Conservation (phyloP, 2,797 vertebrate species). For the Aulostomus chinensis region DNA sequence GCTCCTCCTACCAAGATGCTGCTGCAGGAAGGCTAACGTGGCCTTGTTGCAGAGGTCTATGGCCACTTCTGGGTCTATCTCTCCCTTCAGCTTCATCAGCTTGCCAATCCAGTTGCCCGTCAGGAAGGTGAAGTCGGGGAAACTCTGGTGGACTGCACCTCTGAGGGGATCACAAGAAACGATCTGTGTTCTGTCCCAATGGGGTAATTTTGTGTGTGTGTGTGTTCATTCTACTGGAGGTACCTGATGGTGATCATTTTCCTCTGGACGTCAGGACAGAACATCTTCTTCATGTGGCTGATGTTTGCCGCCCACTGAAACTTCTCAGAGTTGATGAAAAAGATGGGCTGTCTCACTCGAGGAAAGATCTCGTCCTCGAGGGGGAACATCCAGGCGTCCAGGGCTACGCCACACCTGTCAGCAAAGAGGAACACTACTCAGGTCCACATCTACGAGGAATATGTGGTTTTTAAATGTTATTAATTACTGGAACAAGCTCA, state of each 20-base stretch:
- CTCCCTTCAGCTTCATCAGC: constrained; percentile 87
- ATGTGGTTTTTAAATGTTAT: too few relatives aligned
- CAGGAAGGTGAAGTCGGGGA: constrained; percentile 94
- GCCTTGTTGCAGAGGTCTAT: constrained; percentile 90
- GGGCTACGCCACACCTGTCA: constrained; percentile 88
- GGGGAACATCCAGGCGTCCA: constrained; percentile 94
- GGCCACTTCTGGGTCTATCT: constrained; percentile 88
- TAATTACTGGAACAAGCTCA: too few relatives aligned
- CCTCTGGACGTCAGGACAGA: constrained; percentile 79
- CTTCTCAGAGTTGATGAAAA: constrained; percentile 95
- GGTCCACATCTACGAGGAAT: too few relatives aligned
- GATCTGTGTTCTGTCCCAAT: too few relatives aligned
- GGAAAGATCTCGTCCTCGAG: constrained; percentile 84
- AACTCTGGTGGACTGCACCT: constrained; percentile 95
- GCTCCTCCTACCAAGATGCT: constrained; percentile 90
- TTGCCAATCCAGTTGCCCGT: constrained; percentile 85
- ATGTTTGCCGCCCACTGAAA: constrained; percentile 92
- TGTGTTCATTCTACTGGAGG: neutral
- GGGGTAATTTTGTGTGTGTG: too few relatives aligned
- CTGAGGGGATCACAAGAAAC: constrained; percentile 56
- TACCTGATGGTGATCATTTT: constrained; percentile 98
- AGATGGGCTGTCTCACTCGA: constrained; percentile 87
- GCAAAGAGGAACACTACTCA: neutral
- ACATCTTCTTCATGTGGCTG: constrained; percentile 85
- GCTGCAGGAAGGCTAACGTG: constrained; percentile 93